A percentile compares a stretch with the other conserved stretches of the same genome.
phyloP scores from a whole-genome alignment of 1,140 invertebrate genomes.

The Drosophila murphyi region DNA sequence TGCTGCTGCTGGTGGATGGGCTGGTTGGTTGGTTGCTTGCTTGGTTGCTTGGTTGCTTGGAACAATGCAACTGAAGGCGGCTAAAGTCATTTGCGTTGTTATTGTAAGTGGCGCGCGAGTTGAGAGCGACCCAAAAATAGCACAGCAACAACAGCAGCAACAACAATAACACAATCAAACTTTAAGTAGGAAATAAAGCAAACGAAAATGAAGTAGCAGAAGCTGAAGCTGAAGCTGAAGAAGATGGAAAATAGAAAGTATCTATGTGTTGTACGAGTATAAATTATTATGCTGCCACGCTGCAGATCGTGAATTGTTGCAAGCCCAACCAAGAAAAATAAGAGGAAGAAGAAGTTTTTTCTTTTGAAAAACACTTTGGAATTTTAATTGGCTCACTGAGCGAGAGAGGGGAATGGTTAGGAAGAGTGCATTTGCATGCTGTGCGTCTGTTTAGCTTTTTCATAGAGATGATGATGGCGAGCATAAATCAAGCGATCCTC shows the following conservation, averaged over 20 bases:
- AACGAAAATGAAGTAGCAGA: slow-evolving; percentile 20
- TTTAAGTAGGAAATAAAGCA: slow-evolving; percentile 67
- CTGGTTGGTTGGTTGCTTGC: neutral
- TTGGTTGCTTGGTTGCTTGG: neutral
- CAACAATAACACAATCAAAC: slow-evolving; percentile 55
- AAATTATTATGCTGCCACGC: slow-evolving; percentile 55
- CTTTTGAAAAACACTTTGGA: slow-evolving; percentile 50
- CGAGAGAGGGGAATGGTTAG: neutral
- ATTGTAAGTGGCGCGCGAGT: slow-evolving; percentile 39
- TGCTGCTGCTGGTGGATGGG: neutral
- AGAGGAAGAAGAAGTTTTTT: slow-evolving; percentile 5
- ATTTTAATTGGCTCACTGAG: slow-evolving; percentile 64
- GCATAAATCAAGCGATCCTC: slow-evolving; percentile 53
- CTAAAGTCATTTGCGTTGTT: slow-evolving; percentile 44
- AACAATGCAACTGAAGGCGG: slow-evolving; percentile 41
- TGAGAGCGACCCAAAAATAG: slow-evolving; percentile 61
- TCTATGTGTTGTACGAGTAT: slow-evolving; percentile 56
- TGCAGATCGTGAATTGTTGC: slow-evolving; percentile 34
- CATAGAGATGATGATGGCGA: slow-evolving; percentile 17
- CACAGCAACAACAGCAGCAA: slow-evolving; percentile 40
- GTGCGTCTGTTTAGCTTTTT: slow-evolving; percentile 37
- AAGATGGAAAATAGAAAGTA: slow-evolving; percentile 49
- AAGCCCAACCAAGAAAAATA: neutral
- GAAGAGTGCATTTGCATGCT: slow-evolving; percentile 28
- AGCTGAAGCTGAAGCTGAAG: neutral